phyloP scores from a whole-genome alignment of 2,113 vertebrate genomes.

The Glaucidium brasilianum region DNA sequence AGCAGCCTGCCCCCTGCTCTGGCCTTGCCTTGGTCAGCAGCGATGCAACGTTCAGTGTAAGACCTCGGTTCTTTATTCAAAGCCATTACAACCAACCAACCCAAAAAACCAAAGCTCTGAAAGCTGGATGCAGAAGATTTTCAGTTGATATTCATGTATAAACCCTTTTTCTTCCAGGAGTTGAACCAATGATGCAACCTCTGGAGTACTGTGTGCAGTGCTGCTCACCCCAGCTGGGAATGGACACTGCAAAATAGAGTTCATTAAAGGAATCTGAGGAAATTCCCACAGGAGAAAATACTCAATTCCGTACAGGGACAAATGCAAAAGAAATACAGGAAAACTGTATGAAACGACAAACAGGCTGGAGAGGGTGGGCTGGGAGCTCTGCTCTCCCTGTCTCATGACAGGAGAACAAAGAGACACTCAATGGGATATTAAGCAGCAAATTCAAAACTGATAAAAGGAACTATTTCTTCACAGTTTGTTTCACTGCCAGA shows the following conservation, averaged over 20 bases:
- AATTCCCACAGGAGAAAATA: background rate
- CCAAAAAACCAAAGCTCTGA: background rate
- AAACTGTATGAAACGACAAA: background rate
- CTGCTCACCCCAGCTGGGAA: background rate
- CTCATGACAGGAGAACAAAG: background rate
- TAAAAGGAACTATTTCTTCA: background rate
- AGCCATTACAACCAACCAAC: background rate
- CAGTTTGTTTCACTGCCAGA: background rate
- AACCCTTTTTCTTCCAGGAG: background rate
- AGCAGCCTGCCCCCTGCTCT: background rate
- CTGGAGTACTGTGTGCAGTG: background rate
- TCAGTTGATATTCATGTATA: background rate
- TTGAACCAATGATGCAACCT: background rate
- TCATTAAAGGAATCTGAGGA: background rate
- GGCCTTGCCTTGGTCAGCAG: background rate
- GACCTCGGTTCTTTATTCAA: background rate
- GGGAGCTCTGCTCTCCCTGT: background rate
- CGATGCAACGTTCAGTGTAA: fast-evolving
- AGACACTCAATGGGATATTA: background rate
- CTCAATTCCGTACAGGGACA: background rate
- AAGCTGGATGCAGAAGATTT: background rate
- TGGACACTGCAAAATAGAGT: background rate
- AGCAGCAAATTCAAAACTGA: background rate
- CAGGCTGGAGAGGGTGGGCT: background rate
- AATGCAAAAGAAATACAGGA: background rate